Percentiles rank a stretch among this genome's conserved stretches.
Conservation (phyloP, 2,888 invertebrate species). For the Ethmia dodecea region DNA sequence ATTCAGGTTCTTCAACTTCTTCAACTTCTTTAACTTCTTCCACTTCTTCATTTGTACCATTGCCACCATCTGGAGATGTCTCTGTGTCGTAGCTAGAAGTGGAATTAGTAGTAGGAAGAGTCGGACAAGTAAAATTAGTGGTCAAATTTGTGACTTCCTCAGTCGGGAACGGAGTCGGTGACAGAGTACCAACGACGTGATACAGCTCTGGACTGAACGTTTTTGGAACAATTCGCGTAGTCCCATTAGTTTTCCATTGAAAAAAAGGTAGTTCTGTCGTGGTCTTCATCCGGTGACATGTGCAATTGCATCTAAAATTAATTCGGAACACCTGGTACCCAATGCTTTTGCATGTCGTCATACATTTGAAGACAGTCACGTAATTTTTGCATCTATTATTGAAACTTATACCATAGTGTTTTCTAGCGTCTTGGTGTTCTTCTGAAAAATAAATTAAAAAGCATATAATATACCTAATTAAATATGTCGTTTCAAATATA, state of each 20-base stretch:
- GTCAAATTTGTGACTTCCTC: too few species aligned
- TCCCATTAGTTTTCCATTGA: conserved; percentile 51
- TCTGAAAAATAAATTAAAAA: too few species aligned
- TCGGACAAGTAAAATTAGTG: too few species aligned
- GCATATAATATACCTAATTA: too few species aligned
- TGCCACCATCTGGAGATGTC: not conserved
- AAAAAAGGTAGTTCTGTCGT: conserved; percentile 46
- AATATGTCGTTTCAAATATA: too few species aligned
- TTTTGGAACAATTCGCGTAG: conserved; percentile 31
- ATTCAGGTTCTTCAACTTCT: not conserved
- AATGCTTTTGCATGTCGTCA: conserved; percentile 52
- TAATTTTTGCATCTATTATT: conserved; percentile 38
- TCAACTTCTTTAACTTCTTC: not conserved
- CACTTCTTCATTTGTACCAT: not conserved
- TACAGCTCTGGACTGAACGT: conserved; percentile 46
- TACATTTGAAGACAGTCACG: conserved; percentile 47
- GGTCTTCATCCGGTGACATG: conserved; percentile 49
- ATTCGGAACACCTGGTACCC: conserved; percentile 48
- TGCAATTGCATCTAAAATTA: conserved; percentile 42
- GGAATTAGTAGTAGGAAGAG: too few species aligned
- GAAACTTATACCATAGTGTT: conserved; percentile 51
- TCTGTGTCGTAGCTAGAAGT: too few species aligned
- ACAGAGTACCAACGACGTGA: conserved; percentile 44
- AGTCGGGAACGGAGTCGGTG: conserved; percentile 21
- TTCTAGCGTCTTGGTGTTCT: conserved; percentile 27